Base-by-base conservation (phyloP, 1,140 invertebrate species). In the Pomphorhynchus laevis region DNA sequence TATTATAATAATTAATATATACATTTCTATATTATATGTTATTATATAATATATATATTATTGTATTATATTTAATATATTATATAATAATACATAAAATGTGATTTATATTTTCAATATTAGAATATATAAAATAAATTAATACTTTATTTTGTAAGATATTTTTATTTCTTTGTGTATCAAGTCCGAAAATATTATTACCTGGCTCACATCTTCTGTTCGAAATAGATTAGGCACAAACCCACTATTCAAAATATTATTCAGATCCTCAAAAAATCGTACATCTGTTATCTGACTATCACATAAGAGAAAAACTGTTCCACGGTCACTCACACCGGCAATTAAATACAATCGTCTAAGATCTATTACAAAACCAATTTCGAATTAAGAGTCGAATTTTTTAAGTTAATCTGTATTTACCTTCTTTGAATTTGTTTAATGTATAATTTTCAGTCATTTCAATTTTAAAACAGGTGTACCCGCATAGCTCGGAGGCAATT, bases 221-320 rank as follows among this genome's bases (percentile, higher is more conserved):
- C 56, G 56, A 44, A 53, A 58, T 20, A 59, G 47, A 44, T 58
- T 57, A 3, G 57, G 56, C n/a, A 59, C 54, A 45, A 58, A 55
- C 11, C 55, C 55, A 45, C 49, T 52, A 43, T 51, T 56, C 24
- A 59, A 49, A 32, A 59, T 48, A 39, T 57, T 58, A 47, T 58
- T 57, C 20, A 58, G 51, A 40, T 59, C 56, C 44, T 58, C 57
- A 2, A 59, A 47, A 43, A 59, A 58, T 9, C 50, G 44, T 39
- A 58, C 56, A 39, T 57, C 53, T 6, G 55, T 52, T 5, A 58
- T 51, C 46, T 59, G 72, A 9, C 68, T 71, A 52, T 75, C 72
- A 53, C 66, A 69, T 56, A 76, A 74, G 20, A 76, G 62, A 55
- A 77, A 77, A 20, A 67, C 65, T 0, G 68, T 69, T 29, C 65